Evolutionary conservation across 2,113 vertebrate species (phyloP).

Genomic region (Pardalotus punctatus): DNA sequence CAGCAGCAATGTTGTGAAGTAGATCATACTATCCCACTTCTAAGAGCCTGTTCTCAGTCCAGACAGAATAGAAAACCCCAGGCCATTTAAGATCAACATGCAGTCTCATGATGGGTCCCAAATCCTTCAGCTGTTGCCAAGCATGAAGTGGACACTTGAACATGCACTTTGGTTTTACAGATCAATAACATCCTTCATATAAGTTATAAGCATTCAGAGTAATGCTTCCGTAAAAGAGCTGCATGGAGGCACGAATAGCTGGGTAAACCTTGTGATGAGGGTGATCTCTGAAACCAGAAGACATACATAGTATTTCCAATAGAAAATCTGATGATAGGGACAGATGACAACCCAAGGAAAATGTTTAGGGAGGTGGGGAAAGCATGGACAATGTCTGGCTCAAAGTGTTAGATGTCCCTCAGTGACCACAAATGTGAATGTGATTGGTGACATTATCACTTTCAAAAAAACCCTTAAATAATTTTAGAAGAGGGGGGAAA

Average conservation of each 20-base stretch:
- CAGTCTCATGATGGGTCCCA: not conserved
- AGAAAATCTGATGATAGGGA: not conserved
- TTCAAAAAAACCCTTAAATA: not conserved
- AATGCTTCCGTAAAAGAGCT: not conserved
- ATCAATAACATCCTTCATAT: not conserved
- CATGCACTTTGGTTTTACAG: not conserved
- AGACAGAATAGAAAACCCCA: not conserved
- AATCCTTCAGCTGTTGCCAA: not conserved
- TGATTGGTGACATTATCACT: not conserved
- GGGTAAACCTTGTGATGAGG: not conserved
- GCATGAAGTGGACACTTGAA: not conserved
- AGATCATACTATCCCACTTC: not conserved
- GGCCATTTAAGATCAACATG: not conserved
- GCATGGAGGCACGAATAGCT: accelerated
- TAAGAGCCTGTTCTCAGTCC: not conserved
- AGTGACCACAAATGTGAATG: not conserved
- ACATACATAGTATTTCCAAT: not conserved
- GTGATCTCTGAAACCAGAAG: not conserved
- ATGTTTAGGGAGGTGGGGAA: not conserved
- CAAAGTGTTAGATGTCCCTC: not conserved
- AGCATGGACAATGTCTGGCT: not conserved
- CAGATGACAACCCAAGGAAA: not conserved
- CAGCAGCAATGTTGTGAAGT: not conserved
- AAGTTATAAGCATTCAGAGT: not conserved
- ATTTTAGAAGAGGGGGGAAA: not conserved